These are phyloP conservation scores for Pegoplata infirma DNA, from an alignment of 2,888 invertebrate genomes.

Conservation along the genomic window DNA sequence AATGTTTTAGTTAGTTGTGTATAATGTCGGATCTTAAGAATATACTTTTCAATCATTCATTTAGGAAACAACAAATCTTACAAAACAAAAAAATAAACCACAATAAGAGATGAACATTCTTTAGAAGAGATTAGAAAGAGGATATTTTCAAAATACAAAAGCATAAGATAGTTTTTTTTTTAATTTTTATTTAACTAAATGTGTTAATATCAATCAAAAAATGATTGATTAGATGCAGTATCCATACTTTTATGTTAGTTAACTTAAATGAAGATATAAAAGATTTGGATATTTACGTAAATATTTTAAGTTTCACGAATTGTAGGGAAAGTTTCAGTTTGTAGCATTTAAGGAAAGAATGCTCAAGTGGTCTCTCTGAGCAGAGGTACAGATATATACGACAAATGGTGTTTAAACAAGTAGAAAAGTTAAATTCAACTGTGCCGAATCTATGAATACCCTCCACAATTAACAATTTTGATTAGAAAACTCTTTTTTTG, in stretches of 20 bases:
- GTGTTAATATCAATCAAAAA: slow-evolving; percentile 62
- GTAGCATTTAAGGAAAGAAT: too few species aligned
- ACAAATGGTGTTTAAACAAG: too few species aligned
- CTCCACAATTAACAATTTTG: too few species aligned
- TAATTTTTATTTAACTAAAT: too few species aligned
- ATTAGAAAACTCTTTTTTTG: too few species aligned
- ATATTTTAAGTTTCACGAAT: too few species aligned
- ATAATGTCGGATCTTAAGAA: slow-evolving; percentile 34
- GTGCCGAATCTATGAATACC: too few species aligned
- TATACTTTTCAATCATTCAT: slow-evolving; percentile 56
- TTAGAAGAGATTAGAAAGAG: slow-evolving; percentile 45
- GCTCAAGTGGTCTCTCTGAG: too few species aligned
- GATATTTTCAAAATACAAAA: slow-evolving; percentile 9
- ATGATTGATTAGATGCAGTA: slow-evolving; percentile 57
- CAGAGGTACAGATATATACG: too few species aligned
- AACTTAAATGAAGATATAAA: neutral
- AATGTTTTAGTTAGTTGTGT: slow-evolving; percentile 10
- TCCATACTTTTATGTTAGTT: neutral
- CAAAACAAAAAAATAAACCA: slow-evolving; percentile 24
- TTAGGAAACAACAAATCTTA: slow-evolving; percentile 14
- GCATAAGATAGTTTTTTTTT: slow-evolving; percentile 8
- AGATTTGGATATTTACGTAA: too few species aligned
- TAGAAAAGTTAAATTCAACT: too few species aligned
- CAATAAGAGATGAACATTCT: slow-evolving; percentile 23
- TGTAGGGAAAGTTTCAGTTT: too few species aligned